phyloP scores from a whole-genome alignment of 2,797 vertebrate species.

The Platalea minor region DNA sequence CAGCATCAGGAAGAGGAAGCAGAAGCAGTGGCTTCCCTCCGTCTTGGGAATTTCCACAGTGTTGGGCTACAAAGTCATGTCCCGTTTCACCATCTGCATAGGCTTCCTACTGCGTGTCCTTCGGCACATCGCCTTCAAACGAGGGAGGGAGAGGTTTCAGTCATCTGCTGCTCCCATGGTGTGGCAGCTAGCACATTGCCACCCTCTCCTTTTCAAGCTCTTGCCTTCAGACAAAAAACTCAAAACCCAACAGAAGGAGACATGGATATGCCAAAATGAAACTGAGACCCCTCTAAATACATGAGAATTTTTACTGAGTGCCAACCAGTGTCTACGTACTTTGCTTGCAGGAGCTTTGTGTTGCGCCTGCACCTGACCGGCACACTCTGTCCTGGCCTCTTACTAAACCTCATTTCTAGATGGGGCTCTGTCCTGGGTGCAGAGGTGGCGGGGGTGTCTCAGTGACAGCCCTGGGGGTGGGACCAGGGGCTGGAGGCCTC shows the following conservation, averaged over 20 bases:
- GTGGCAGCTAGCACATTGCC: neutral
- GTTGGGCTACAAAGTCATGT: neutral
- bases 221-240: neutral
- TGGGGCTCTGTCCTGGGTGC: neutral
- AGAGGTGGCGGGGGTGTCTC: neutral
- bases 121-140: rapidly evolving
- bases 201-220: neutral
- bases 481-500: neutral
- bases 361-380: neutral
- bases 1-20: neutral
- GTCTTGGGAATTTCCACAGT: slow-evolving; percentile 2
- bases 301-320: neutral
- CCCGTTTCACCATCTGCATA: neutral
- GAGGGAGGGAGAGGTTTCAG: neutral
- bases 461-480: neutral
- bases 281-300: neutral
- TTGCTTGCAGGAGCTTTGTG: rapidly evolving
- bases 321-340: neutral
- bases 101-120: neutral
- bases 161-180: neutral
- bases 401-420: neutral
- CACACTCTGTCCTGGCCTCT: neutral
- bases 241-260: neutral
- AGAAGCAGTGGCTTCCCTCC: neutral
- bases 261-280: neutral